A percentile compares a stretch with the other conserved stretches of the same genome.
Evolutionary conservation across 2,113 vertebrate species (phyloP).

Genomic region (Nansenia antarctica): DNA sequence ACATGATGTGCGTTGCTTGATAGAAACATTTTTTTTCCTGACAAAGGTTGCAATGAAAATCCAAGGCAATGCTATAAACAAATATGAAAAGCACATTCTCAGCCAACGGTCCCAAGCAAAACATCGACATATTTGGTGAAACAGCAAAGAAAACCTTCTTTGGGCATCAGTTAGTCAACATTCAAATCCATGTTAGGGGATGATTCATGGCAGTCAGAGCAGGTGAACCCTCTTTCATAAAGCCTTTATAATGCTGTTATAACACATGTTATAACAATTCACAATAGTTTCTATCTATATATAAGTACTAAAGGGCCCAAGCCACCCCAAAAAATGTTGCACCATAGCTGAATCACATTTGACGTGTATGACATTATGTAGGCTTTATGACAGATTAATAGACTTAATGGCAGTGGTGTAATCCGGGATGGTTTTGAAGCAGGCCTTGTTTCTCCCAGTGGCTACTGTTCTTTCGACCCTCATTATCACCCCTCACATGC

Average conservation of each 20-base stretch:
- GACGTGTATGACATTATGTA: constrained; percentile 42
- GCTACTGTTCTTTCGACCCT: constrained; percentile 43
- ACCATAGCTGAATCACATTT: not conserved
- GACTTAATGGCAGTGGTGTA: constrained; percentile 46
- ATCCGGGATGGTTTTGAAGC: constrained; percentile 49
- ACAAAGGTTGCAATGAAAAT: constrained; percentile 49
- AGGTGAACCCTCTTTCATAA: constrained; percentile 61
- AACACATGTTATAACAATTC: not conserved
- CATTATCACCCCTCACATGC: constrained; percentile 68
- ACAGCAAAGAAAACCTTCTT: constrained; percentile 68
- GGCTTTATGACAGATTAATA: constrained; percentile 55
- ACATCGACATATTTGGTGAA: constrained; percentile 32
- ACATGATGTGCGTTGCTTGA: constrained; percentile 39
- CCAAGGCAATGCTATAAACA: constrained; percentile 51
- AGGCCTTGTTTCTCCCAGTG: constrained; percentile 62
- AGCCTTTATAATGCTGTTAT: constrained; percentile 50
- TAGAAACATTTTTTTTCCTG: constrained; percentile 28
- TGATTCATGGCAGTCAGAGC: constrained; percentile 66
- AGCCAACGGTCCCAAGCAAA: constrained; percentile 58
- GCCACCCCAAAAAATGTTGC: not conserved
- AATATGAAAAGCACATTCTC: constrained; percentile 48
- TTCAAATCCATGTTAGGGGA: constrained; percentile 65
- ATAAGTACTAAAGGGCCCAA: not conserved
- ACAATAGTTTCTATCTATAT: not conserved
- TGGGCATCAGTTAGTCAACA: constrained; percentile 71